Conservation (phyloP, 2,888 invertebrate genomes). For the Pristionchus fissidentatus region DNA sequence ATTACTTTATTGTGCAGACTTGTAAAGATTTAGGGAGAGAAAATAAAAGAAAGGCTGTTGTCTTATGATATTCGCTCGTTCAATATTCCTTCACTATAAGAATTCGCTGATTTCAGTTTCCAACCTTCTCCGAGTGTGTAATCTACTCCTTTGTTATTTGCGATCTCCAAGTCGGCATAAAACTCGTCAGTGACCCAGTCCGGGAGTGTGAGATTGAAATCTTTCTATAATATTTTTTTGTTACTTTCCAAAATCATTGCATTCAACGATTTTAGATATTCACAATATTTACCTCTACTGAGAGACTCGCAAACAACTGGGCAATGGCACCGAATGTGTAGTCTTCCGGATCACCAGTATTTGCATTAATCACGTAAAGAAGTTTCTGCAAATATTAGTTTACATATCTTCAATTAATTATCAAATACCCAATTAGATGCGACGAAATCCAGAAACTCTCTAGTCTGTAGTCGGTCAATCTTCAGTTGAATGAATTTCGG, state of each 20-base stretch:
- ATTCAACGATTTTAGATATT: no score
- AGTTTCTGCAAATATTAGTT: background rate
- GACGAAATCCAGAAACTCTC: conserved; percentile 23
- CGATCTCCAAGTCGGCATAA: background rate
- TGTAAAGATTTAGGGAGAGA: no score
- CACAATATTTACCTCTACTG: background rate
- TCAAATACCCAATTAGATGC: conserved; percentile 31
- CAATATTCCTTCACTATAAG: no score
- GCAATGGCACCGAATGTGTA: background rate
- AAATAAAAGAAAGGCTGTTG: background rate
- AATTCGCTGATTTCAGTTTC: no score
- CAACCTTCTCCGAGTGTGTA: background rate
- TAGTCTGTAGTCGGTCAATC: background rate
- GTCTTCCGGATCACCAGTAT: background rate
- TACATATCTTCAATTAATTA: no score
- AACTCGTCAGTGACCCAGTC: conserved; percentile 14
- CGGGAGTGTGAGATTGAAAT: background rate
- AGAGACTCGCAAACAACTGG: background rate
- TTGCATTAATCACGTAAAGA: background rate
- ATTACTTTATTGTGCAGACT: no score
- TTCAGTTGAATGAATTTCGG: background rate
- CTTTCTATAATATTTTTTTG: background rate
- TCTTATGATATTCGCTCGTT: no score
- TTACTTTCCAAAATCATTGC: background rate
- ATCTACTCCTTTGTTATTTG: background rate